Evolutionary conservation across 1,140 invertebrate genomes (phyloP).

Genomic region (Hycleus cichorii): DNA sequence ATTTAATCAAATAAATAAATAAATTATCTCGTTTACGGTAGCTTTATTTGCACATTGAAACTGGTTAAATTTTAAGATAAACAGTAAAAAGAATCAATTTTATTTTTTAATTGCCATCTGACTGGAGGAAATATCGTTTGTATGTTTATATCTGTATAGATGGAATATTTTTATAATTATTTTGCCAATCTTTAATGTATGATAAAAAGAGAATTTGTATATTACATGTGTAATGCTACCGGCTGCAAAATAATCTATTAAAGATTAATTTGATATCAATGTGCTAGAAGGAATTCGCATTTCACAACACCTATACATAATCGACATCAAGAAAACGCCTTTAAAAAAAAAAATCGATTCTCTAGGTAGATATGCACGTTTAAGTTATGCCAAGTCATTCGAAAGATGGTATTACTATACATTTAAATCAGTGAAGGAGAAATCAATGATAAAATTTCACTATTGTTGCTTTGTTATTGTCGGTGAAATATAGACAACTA

Average conservation of each 20-base stretch:
- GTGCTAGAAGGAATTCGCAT: slow-evolving; percentile 12
- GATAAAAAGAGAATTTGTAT: no score
- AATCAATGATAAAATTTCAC: slow-evolving; percentile 19
- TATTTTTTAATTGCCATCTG: no score
- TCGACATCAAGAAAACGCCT: slow-evolving; percentile 14
- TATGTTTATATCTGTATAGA: no score
- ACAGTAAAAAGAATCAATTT: no score
- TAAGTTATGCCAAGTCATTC: slow-evolving; percentile 17
- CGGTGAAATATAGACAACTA: slow-evolving; percentile 1
- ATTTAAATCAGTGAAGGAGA: slow-evolving; percentile 17
- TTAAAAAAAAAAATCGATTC: slow-evolving; percentile 8
- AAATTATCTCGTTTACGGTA: no score
- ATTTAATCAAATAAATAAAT: no score
- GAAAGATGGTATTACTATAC: slow-evolving; percentile 18
- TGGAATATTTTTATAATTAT: no score
- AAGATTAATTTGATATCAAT: slow-evolving; percentile 15
- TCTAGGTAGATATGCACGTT: slow-evolving; percentile 8
- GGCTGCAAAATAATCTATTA: slow-evolving; percentile 14
- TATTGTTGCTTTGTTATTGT: slow-evolving; percentile 13
- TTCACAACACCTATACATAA: slow-evolving; percentile 15
- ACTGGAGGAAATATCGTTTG: no score
- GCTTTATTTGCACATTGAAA: no score
- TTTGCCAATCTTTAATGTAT: no score
- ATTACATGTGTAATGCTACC: slow-evolving; percentile 1
- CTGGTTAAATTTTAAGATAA: no score